Conservation (phyloP, 2,888 invertebrate genomes). For the Macropis europaea region DNA sequence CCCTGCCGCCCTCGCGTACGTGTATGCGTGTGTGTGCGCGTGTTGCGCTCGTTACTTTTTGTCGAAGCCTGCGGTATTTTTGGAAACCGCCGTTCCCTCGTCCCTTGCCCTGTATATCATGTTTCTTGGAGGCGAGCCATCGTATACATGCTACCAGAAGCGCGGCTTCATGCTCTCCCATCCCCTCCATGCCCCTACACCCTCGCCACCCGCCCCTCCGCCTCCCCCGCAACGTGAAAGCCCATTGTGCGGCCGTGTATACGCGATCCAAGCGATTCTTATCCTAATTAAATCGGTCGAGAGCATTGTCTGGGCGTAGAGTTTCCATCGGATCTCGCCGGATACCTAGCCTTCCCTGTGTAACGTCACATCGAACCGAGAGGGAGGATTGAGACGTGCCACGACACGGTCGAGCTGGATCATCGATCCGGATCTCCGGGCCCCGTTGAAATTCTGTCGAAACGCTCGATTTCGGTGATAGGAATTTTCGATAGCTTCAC, state of each 20-base stretch:
- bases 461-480: too few relatives aligned
- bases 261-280: conserved; percentile 73
- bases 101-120: conserved; percentile 73
- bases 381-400: conserved; percentile 40
- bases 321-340: conserved; percentile 62
- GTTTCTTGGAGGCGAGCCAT: conserved; percentile 78
- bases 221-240: conserved; percentile 37
- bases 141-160: conserved; percentile 59
- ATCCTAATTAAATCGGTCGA: conserved; percentile 76
- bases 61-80: conserved; percentile 76
- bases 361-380: conserved; percentile 41
- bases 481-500: too few relatives aligned
- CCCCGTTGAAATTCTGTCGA: too few relatives aligned
- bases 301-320: conserved; percentile 65
- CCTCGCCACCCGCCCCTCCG: not conserved
- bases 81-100: conserved; percentile 73
- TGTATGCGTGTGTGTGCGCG: too few relatives aligned
- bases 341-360: conserved; percentile 46
- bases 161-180: conserved; percentile 41
- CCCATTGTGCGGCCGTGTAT: conserved; percentile 64
- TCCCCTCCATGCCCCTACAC: not conserved
- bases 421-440: not conserved
- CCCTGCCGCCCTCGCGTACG: not conserved
- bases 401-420: conserved; percentile 44
- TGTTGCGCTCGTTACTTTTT: conserved; percentile 73